These are phyloP conservation scores for Rhorus exstirpatorius DNA, from an alignment of 2,888 invertebrate genomes.

Conservation along the genomic window DNA sequence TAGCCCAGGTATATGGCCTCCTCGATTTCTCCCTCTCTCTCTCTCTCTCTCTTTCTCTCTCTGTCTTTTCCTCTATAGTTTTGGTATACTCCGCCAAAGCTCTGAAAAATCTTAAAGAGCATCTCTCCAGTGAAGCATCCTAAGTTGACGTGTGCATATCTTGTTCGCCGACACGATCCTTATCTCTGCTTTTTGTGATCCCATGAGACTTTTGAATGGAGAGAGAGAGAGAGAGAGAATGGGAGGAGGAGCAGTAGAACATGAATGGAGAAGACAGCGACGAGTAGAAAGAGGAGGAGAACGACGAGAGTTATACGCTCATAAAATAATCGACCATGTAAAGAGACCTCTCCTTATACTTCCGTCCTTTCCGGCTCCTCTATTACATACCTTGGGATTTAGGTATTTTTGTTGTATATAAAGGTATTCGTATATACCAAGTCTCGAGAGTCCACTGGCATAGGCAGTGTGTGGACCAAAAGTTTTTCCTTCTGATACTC, in stretches of 20 bases:
- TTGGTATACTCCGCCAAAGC: conserved; percentile 32
- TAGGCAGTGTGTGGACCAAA: conserved; percentile 41
- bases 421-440: conserved; percentile 9
- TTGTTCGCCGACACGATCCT: conserved; percentile 56
- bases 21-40: not conserved
- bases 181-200: conserved; percentile 50
- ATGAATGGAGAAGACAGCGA: conserved; percentile 31
- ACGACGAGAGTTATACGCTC: conserved; percentile 59
- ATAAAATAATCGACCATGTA: conserved; percentile 66
- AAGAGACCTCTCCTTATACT: conserved; percentile 47
- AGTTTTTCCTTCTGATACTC: conserved; percentile 16
- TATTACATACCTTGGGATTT: conserved; percentile 14
- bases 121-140: conserved; percentile 19
- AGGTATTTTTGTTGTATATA: conserved; percentile 6
- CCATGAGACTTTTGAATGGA: conserved; percentile 59
- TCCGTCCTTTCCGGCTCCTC: conserved; percentile 49
- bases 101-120: conserved; percentile 46
- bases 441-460: conserved; percentile 23
- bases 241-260: not conserved
- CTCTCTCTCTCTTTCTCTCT: conserved; percentile 18
- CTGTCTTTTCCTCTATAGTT: conserved; percentile 43
- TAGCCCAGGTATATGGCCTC: conserved; percentile 43
- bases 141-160: conserved; percentile 37
- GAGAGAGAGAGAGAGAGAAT: not conserved
- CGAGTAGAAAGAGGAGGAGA: conserved; percentile 12